phyloP scores from a whole-genome alignment of 1,140 invertebrate genomes.

The Metaphire vulgaris region DNA sequence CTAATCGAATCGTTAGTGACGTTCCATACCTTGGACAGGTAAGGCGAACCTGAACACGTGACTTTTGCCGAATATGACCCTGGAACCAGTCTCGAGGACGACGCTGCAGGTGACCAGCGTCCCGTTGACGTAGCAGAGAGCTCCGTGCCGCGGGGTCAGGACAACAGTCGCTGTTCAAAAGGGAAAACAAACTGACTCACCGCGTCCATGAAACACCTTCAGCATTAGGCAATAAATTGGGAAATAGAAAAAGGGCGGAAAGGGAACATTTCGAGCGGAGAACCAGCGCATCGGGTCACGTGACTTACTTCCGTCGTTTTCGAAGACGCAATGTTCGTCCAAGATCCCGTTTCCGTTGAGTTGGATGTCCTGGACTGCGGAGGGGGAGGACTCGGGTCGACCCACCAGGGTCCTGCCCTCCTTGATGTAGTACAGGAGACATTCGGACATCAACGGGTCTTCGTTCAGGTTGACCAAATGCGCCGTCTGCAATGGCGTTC shows the following conservation, averaged over 20 bases:
- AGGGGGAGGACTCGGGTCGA: constrained; percentile 76
- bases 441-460: constrained; percentile 97
- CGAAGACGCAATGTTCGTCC: constrained; percentile 90
- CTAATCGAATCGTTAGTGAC: no score
- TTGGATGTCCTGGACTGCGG: constrained; percentile 87
- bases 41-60: constrained; percentile 99
- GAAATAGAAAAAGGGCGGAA: no score
- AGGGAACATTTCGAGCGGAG: no score
- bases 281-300: no score
- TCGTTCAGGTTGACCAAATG: constrained; percentile 98
- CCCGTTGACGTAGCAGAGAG: constrained; percentile 92
- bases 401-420: constrained; percentile 84
- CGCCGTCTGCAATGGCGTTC: constrained; percentile 67
- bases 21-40: constrained; percentile 59
- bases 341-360: constrained; percentile 86
- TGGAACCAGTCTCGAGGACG: constrained; percentile 83
- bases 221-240: no score
- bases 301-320: constrained; percentile 65
- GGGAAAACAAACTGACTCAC: no score
- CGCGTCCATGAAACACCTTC: no score
- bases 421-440: constrained; percentile 98
- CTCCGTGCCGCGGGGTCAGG: constrained; percentile 73
- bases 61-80: constrained; percentile 95
- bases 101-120: constrained; percentile 75
- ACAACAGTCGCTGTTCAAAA: constrained; percentile 76